Evolutionary conservation across 2,797 vertebrate species (phyloP).

Genomic region (Vultur gryphus): DNA sequence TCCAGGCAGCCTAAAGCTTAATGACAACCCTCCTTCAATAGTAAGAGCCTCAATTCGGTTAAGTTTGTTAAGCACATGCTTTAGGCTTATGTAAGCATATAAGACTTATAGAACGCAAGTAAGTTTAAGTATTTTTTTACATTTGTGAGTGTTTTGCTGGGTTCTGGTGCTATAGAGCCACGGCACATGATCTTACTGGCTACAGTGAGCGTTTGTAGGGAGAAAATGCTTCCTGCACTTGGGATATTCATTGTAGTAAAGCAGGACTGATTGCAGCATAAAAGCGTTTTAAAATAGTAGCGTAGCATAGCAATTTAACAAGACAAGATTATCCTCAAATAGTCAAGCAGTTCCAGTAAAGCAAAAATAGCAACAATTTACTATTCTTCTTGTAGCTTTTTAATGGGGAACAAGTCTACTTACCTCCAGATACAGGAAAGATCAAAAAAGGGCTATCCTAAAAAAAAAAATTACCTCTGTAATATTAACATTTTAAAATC

Average conservation of each 20-base stretch:
- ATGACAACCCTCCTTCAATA: background rate
- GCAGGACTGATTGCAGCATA: background rate
- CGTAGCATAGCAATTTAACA: background rate
- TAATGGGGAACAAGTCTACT: background rate
- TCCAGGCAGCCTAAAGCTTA: background rate
- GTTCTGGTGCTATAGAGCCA: background rate
- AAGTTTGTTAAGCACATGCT: background rate
- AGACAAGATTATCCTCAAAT: background rate
- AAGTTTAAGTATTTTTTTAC: background rate
- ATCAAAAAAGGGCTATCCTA: background rate
- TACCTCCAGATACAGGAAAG: background rate
- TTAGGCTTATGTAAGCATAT: background rate
- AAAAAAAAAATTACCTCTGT: background rate
- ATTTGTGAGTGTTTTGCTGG: background rate
- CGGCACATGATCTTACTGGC: background rate
- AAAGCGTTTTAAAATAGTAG: background rate
- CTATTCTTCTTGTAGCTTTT: background rate
- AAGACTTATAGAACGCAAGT: background rate
- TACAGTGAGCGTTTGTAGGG: fast-evolving
- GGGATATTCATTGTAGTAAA: background rate
- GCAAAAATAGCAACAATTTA: background rate
- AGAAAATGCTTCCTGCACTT: background rate
- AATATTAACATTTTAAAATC: background rate
- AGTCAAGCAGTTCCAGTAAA: background rate
- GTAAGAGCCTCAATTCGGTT: background rate